Conservation (phyloP, 2,113 vertebrate genomes). For the Lamprologus tigripictilis region DNA sequence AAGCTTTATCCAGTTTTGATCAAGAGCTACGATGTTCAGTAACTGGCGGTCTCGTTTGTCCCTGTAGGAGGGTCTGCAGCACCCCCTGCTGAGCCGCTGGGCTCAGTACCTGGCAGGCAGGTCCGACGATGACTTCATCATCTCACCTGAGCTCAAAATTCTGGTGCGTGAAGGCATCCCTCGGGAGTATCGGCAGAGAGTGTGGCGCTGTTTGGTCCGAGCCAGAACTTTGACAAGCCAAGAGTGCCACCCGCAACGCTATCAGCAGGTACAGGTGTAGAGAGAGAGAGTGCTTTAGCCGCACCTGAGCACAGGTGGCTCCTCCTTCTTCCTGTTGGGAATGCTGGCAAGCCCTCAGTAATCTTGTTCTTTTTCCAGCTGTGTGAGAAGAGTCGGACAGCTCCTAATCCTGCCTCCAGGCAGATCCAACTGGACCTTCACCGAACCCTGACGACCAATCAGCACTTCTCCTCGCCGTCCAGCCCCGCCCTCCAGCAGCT, state of each 20-base stretch:
- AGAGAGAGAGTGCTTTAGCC: not conserved
- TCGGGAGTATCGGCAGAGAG: slow-evolving; percentile 70
- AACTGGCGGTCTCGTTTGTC: not conserved
- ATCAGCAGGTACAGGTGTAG: slow-evolving; percentile 54
- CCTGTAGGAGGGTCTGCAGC: slow-evolving; percentile 70
- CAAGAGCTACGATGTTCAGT: not conserved
- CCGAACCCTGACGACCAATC: slow-evolving; percentile 88
- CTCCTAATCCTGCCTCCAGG: slow-evolving; percentile 75
- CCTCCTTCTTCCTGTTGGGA: not conserved
- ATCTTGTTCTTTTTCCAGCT: slow-evolving; percentile 44
- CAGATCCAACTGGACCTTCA: slow-evolving; percentile 94
- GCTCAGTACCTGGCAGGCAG: slow-evolving; percentile 71
- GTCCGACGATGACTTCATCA: slow-evolving; percentile 56
- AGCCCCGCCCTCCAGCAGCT: slow-evolving; percentile 81
- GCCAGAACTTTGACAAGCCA: slow-evolving; percentile 55
- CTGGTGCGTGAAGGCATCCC: slow-evolving; percentile 83
- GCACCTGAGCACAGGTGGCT: not conserved
- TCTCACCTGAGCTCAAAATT: slow-evolving; percentile 75
- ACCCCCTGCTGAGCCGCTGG: slow-evolving; percentile 77
- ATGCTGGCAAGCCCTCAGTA: not conserved
- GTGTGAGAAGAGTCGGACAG: slow-evolving; percentile 67
- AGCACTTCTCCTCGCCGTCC: slow-evolving; percentile 80
- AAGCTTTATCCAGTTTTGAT: not conserved
- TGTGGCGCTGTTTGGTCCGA: slow-evolving; percentile 83
- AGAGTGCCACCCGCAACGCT: slow-evolving; percentile 63